A percentile compares a stretch with the other conserved stretches of the same genome.
These are phyloP conservation scores for Drosophila robusta DNA, from an alignment of 2,888 invertebrate species.

Conservation along the genomic window DNA sequence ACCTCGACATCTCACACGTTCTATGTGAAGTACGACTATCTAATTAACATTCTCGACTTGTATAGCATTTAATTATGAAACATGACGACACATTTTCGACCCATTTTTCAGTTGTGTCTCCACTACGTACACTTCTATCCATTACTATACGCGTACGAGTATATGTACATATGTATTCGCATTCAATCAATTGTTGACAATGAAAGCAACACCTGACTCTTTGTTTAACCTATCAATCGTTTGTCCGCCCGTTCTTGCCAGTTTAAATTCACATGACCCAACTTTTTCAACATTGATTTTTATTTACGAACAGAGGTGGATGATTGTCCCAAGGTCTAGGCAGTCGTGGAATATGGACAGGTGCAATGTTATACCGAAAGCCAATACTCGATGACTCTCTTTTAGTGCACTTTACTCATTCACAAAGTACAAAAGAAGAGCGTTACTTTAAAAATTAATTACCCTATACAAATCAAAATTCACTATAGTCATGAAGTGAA, in stretches of 20 bases:
- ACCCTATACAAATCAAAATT: no score
- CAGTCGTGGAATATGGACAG: slow-evolving; percentile 26
- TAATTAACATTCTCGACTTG: slow-evolving; percentile 61
- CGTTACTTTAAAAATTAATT: background rate
- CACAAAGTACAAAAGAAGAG: background rate
- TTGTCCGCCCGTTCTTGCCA: background rate
- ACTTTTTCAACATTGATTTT: slow-evolving; percentile 42
- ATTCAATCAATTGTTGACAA: slow-evolving; percentile 21
- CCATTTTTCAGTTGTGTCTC: background rate
- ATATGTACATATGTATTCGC: background rate
- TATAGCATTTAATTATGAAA: slow-evolving; percentile 29
- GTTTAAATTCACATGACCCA: slow-evolving; percentile 19
- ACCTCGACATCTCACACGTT: slow-evolving; percentile 28
- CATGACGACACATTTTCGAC: slow-evolving; percentile 4
- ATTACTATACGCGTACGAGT: background rate
- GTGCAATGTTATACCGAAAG: slow-evolving; percentile 15
- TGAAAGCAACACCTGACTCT: slow-evolving; percentile 19
- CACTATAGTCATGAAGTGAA: no score
- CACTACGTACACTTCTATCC: background rate
- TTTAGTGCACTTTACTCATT: background rate
- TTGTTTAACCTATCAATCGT: slow-evolving; percentile 14
- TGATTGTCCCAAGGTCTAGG: slow-evolving; percentile 13
- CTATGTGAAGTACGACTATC: slow-evolving; percentile 34
- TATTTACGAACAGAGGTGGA: background rate
- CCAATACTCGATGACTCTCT: background rate